Percentiles rank a stretch among this genome's conserved stretches.
phyloP scores from a whole-genome alignment of 2,797 vertebrate species.

The Scyliorhinus canicula region DNA sequence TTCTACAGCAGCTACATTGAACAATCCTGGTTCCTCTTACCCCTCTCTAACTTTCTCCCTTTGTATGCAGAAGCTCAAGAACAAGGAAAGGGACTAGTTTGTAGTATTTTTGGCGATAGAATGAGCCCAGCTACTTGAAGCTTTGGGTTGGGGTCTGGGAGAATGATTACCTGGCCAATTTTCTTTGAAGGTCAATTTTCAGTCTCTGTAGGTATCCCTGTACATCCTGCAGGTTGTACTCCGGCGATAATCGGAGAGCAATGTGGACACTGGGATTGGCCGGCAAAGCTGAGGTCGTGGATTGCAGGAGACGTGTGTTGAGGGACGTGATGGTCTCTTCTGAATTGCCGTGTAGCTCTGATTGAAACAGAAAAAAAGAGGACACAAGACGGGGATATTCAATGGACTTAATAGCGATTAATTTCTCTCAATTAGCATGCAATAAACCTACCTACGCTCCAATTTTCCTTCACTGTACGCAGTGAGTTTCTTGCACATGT shows the following conservation, averaged over 20 bases:
- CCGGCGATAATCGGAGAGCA: neutral
- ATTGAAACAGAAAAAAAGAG: neutral
- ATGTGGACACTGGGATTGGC: slow-evolving; percentile 15
- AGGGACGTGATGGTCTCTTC: neutral
- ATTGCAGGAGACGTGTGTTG: neutral
- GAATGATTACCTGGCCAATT: neutral
- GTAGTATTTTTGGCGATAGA: neutral
- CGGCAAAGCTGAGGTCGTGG: neutral
- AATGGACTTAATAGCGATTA: neutral
- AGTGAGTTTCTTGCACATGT: too few species aligned
- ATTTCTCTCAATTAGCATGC: neutral
- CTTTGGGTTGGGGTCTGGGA: neutral
- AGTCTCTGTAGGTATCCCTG: neutral
- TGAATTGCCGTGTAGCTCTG: neutral
- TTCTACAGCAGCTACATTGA: neutral
- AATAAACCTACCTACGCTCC: neutral
- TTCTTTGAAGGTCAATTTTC: neutral
- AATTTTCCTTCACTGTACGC: too few species aligned
- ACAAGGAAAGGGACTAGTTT: neutral
- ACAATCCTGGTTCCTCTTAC: neutral
- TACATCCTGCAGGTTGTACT: neutral
- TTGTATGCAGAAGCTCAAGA: neutral
- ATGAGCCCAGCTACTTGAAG: neutral
- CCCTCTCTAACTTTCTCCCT: neutral
- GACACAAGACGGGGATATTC: neutral